Conservation (phyloP, 2,797 vertebrate species). For the Telmatherina bonti region DNA sequence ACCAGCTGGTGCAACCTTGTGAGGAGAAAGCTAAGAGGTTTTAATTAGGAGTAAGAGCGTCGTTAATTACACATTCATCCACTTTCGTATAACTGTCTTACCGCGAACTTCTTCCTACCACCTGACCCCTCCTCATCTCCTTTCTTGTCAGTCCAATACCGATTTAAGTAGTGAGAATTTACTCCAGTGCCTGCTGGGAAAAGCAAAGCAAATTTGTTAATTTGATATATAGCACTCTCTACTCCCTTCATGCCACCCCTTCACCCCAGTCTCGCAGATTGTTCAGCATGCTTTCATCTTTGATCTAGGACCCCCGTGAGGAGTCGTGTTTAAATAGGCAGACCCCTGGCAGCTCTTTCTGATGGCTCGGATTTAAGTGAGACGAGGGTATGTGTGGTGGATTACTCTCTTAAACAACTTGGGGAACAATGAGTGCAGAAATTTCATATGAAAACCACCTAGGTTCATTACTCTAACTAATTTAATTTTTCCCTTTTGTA, state of each 20-base stretch:
- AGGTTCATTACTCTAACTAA: slow-evolving; percentile 83
- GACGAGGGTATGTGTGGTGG: slow-evolving; percentile 59
- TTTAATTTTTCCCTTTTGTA: slow-evolving; percentile 85
- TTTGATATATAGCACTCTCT: slow-evolving; percentile 71
- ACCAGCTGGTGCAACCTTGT: slow-evolving; percentile 92
- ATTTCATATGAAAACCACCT: slow-evolving; percentile 76
- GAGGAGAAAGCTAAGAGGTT: slow-evolving; percentile 92
- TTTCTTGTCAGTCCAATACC: slow-evolving; percentile 55
- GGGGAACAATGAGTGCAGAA: slow-evolving; percentile 71
- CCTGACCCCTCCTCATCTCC: slow-evolving; percentile 55
- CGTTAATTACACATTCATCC: slow-evolving; percentile 89
- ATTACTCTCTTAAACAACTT: slow-evolving; percentile 80
- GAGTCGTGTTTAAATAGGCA: slow-evolving; percentile 68
- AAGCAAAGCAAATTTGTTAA: slow-evolving; percentile 76
- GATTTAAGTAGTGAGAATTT: slow-evolving; percentile 69
- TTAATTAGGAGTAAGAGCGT: slow-evolving; percentile 94
- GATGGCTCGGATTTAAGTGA: slow-evolving; percentile 68
- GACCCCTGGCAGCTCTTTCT: slow-evolving; percentile 69
- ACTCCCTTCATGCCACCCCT: slow-evolving; percentile 60
- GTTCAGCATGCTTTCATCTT: slow-evolving; percentile 73
- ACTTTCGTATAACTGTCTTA: slow-evolving; percentile 61
- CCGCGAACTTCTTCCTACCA: slow-evolving; percentile 47
- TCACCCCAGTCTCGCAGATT: slow-evolving; percentile 59
- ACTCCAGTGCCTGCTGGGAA: slow-evolving; percentile 56
- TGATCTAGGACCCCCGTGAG: slow-evolving; percentile 73